phyloP scores from a whole-genome alignment of 2,797 vertebrate species.

The Sebastes diploproa region DNA sequence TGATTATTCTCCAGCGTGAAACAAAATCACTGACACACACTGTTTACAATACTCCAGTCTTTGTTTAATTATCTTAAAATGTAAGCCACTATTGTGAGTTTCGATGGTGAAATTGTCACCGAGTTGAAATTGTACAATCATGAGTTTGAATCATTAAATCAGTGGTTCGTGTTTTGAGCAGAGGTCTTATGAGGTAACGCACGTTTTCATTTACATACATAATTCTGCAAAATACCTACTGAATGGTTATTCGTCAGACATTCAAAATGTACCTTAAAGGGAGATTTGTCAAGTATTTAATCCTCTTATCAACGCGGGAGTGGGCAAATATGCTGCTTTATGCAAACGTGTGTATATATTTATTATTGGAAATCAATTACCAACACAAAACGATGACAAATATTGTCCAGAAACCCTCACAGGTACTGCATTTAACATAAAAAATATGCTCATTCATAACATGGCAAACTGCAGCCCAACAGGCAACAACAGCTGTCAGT shows the following conservation, averaged over 20 bases:
- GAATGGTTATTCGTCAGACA: background rate
- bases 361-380: too few species aligned
- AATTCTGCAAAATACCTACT: background rate
- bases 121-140: background rate
- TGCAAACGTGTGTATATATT: too few species aligned
- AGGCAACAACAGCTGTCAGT: too few species aligned
- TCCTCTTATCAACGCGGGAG: accelerated
- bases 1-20: conserved; percentile 73
- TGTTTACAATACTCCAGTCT: conserved; percentile 40
- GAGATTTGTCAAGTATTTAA: too few species aligned
- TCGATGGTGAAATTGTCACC: conserved; percentile 5
- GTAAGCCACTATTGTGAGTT: background rate
- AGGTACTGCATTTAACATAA: too few species aligned
- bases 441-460: too few species aligned
- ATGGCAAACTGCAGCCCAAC: too few species aligned
- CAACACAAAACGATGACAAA: too few species aligned
- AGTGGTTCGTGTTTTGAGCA: background rate
- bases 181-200: background rate
- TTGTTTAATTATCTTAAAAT: conserved; percentile 39
- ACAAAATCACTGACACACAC: conserved; percentile 49
- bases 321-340: too few species aligned
- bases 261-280: too few species aligned
- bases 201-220: background rate
- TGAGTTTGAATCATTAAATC: background rate
- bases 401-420: too few species aligned